These are phyloP conservation scores for Acyrthosiphon pisum DNA, from an alignment of 1,140 invertebrate genomes.

Conservation along the genomic window DNA sequence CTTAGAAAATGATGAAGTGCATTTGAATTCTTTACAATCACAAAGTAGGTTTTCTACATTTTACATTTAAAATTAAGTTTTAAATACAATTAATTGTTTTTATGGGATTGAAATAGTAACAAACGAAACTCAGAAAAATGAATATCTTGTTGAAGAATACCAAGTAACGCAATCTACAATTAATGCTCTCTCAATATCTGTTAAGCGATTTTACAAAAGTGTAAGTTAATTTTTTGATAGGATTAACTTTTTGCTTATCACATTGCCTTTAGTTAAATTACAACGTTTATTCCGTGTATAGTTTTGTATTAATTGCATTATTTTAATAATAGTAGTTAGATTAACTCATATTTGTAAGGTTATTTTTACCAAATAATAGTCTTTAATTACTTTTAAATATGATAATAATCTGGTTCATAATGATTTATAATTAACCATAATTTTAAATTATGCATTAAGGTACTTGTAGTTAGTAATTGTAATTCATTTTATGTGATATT, in stretches of 20 bases:
- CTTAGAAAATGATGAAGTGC: constrained; percentile 13
- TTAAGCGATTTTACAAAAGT: constrained; percentile 48
- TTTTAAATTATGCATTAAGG: neutral
- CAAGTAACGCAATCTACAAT: constrained; percentile 8
- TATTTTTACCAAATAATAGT: neutral
- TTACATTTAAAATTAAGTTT: neutral
- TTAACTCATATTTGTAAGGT: neutral
- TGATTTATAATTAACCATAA: neutral
- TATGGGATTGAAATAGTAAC: neutral
- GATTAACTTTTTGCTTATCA: neutral
- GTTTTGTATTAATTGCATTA: neutral
- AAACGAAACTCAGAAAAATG: constrained; percentile 32
- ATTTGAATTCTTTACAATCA: constrained; percentile 5
- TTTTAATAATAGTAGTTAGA: neutral
- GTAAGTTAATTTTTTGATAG: constrained; percentile 22
- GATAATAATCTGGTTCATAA: neutral
- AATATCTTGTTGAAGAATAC: constrained; percentile 1
- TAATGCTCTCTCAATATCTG: constrained; percentile 34
- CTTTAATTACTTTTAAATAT: neutral
- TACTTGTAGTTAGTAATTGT: neutral
- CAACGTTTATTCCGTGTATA: neutral
- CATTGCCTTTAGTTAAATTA: neutral
- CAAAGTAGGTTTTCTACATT: constrained; percentile 15
- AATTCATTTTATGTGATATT: neutral
- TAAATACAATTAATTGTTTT: constrained; percentile 7